A percentile compares a stretch with the other conserved stretches of the same genome.
Conservation (phyloP, 2,888 invertebrate species). For the Octonoba sinensis region DNA sequence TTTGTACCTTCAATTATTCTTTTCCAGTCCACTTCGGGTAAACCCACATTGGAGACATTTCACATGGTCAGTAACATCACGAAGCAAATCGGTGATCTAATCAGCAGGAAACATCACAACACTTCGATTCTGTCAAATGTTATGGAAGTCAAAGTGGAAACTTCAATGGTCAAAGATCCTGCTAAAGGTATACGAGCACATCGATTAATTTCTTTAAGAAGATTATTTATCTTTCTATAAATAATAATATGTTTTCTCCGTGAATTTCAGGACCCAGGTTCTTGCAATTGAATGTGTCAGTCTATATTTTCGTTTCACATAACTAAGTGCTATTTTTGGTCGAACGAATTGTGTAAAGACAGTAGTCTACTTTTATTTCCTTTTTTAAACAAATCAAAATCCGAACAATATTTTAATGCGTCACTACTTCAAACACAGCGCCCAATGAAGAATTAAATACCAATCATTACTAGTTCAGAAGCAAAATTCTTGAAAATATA, state of each 20-base stretch:
- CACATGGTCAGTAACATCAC: constrained; percentile 71
- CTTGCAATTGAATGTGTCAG: too few relatives aligned
- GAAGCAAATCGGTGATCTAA: constrained; percentile 77
- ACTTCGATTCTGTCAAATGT: constrained; percentile 79
- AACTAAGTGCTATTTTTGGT: too few relatives aligned
- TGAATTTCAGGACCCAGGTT: not conserved
- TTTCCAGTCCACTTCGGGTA: constrained; percentile 69
- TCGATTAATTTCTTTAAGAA: not conserved
- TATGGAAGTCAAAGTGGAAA: constrained; percentile 83
- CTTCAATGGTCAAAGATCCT: constrained; percentile 76
- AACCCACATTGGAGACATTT: constrained; percentile 57
- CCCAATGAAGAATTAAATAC: too few relatives aligned
- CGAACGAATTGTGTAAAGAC: too few relatives aligned
- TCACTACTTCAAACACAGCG: too few relatives aligned
- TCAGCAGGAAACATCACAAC: constrained; percentile 77
- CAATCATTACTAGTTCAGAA: too few relatives aligned
- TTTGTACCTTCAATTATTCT: constrained; percentile 36
- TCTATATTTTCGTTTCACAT: too few relatives aligned
- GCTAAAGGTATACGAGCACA: constrained; percentile 69
- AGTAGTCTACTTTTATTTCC: too few relatives aligned
- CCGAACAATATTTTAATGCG: too few relatives aligned
- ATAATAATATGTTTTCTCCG: not conserved
- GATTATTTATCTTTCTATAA: not conserved
- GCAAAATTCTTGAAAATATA: too few relatives aligned
- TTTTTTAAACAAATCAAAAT: too few relatives aligned